Evolutionary conservation across 2,888 invertebrate species (phyloP).

Genomic region (Lordiphosa andalusiaca): DNA sequence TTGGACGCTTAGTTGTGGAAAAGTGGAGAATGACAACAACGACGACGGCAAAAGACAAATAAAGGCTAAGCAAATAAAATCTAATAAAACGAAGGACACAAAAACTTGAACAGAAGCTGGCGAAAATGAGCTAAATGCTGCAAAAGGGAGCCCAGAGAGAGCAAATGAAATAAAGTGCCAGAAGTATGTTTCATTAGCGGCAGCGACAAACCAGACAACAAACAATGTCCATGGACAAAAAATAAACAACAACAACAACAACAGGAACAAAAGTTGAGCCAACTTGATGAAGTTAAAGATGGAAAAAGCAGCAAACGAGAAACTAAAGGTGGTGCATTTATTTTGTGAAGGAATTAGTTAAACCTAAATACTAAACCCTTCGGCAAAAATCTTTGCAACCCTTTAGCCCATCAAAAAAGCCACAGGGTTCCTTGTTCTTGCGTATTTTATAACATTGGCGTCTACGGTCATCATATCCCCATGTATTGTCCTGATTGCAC

Average conservation of each 20-base stretch:
- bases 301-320: neutral
- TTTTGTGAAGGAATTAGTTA: no score
- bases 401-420: conserved; percentile 25
- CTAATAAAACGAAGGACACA: conserved; percentile 65
- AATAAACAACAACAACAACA: conserved; percentile 41
- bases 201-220: conserved; percentile 53
- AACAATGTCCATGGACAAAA: conserved; percentile 36
- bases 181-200: conserved; percentile 69
- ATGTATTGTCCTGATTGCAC: conserved; percentile 20
- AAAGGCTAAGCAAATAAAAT: conserved; percentile 72
- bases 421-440: conserved; percentile 9
- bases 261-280: conserved; percentile 20
- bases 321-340: no score
- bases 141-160: conserved; percentile 34
- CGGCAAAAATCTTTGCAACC: conserved; percentile 27
- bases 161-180: conserved; percentile 63
- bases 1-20: conserved; percentile 50
- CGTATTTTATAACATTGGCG: conserved; percentile 15
- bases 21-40: conserved; percentile 20
- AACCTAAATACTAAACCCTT: no score
- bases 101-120: conserved; percentile 42
- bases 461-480: conserved; percentile 16
- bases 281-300: conserved; percentile 46
- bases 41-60: conserved; percentile 59
- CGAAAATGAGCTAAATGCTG: conserved; percentile 60